Conservation (phyloP, 2,113 vertebrate genomes). For the Corydoras sp. region DNA sequence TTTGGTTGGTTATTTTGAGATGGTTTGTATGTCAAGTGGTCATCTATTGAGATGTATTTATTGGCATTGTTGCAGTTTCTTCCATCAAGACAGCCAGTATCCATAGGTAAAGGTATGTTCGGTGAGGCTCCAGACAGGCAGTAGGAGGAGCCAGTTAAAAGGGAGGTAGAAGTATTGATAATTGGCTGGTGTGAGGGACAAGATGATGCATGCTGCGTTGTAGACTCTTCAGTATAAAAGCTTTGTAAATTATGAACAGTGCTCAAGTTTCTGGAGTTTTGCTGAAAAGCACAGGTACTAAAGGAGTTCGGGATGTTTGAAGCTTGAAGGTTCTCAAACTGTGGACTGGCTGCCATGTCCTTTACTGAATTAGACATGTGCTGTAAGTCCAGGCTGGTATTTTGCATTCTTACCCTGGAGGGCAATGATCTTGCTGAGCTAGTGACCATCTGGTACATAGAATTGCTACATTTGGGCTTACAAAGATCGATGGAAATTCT, state of each 20-base stretch:
- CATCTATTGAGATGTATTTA: constrained; percentile 54
- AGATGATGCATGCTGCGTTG: constrained; percentile 44
- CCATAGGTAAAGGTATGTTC: constrained; percentile 38
- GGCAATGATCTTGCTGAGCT: constrained; percentile 49
- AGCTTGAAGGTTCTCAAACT: constrained; percentile 52
- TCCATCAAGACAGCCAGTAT: constrained; percentile 53
- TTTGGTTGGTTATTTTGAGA: constrained; percentile 51
- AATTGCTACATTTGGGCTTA: constrained; percentile 50
- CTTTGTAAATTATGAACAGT: constrained; percentile 51
- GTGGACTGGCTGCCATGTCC: constrained; percentile 50
- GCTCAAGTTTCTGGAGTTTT: constrained; percentile 17
- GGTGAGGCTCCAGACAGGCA: constrained; percentile 62
- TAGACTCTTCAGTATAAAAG: constrained; percentile 52
- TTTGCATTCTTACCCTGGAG: constrained; percentile 53
- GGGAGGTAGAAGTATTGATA: constrained; percentile 19
- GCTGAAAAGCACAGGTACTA: constrained; percentile 54
- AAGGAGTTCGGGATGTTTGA: constrained; percentile 66
- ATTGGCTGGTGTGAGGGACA: constrained; percentile 38
- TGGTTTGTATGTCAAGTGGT: constrained; percentile 63
- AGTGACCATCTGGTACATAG: constrained; percentile 58
- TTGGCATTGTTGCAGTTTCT: constrained; percentile 54
- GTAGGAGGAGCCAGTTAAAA: constrained; percentile 52
- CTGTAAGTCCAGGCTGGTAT: constrained; percentile 51
- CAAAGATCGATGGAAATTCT: constrained; percentile 50
- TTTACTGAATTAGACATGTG: constrained; percentile 43